phyloP scores from a whole-genome alignment of 2,797 vertebrate species.

The Atherinosoma microstoma region DNA sequence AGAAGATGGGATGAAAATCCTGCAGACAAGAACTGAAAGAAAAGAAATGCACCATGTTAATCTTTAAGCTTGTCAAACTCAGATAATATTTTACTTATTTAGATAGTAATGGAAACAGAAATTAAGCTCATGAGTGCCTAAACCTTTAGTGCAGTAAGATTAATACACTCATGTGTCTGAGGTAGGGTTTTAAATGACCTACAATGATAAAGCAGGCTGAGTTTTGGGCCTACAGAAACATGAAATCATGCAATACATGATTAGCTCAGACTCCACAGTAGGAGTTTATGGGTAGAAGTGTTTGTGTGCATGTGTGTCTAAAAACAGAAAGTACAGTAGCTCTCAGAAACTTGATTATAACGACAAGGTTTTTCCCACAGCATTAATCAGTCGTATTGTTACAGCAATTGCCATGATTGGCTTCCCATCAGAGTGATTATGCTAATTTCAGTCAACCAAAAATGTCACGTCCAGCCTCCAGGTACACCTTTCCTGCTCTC shows the following conservation, averaged over 20 bases:
- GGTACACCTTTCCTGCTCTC: constrained; percentile 65
- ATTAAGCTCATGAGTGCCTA: neutral
- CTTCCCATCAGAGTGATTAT: constrained; percentile 83
- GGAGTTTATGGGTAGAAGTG: constrained; percentile 2
- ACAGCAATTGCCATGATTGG: constrained; percentile 76
- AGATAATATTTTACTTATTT: neutral
- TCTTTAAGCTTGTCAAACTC: neutral
- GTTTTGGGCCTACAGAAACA: constrained; percentile 9
- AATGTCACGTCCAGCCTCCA: constrained; percentile 81
- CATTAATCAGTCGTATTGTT: constrained; percentile 86
- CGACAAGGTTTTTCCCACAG: constrained; percentile 68
- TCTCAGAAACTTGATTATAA: constrained; percentile 79
- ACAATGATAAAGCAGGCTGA: constrained; percentile 12
- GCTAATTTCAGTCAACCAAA: constrained; percentile 83
- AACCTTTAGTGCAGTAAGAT: constrained; percentile 1
- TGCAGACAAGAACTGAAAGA: neutral
- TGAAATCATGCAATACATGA: constrained; percentile 18
- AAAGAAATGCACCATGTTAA: neutral
- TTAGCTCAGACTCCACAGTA: constrained; percentile 21
- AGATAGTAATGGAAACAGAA: neutral
- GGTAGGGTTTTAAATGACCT: constrained; percentile 24
- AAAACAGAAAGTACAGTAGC: constrained; percentile 69
- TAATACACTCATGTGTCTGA: constrained; percentile 1
- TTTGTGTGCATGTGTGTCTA: constrained; percentile 8
- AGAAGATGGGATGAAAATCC: neutral